phyloP scores from a whole-genome alignment of 2,888 invertebrate species.

The Catocala sponsa region DNA sequence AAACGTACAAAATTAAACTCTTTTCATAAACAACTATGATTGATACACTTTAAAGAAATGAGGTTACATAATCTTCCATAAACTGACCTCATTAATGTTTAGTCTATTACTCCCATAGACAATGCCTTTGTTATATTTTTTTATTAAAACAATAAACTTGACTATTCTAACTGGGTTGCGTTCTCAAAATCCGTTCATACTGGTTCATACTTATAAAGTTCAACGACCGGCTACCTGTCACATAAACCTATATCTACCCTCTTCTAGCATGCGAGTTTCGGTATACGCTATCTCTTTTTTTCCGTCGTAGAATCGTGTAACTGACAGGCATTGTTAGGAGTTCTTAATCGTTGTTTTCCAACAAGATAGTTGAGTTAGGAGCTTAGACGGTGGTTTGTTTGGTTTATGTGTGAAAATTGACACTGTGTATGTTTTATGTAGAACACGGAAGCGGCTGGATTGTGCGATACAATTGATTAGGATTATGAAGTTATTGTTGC shows the following conservation, averaged over 20 bases:
- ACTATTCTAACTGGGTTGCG: constrained; percentile 31
- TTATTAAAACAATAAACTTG: constrained; percentile 46
- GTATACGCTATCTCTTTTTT: constrained; percentile 48
- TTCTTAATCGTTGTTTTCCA: constrained; percentile 59
- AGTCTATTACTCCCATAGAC: constrained; percentile 28
- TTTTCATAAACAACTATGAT: too few relatives aligned
- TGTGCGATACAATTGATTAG: too few relatives aligned
- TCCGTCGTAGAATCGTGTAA: constrained; percentile 44
- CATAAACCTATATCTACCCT: constrained; percentile 46
- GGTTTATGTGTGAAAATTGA: too few relatives aligned
- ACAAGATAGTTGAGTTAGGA: constrained; percentile 50
- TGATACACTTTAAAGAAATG: too few relatives aligned
- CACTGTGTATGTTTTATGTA: too few relatives aligned
- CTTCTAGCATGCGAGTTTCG: constrained; percentile 32
- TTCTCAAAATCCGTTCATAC: constrained; percentile 44
- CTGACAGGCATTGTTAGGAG: constrained; percentile 59
- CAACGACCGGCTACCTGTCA: constrained; percentile 65
- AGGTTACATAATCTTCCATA: too few relatives aligned
- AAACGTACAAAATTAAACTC: too few relatives aligned
- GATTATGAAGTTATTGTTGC: too few relatives aligned
- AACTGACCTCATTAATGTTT: constrained; percentile 26
- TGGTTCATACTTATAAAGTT: constrained; percentile 44
- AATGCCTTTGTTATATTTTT: constrained; percentile 21
- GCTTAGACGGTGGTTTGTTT: too few relatives aligned
- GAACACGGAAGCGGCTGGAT: too few relatives aligned